Evolutionary conservation across 1,140 invertebrate genomes (phyloP).

Genomic region (Philotrypesis tridentata): DNA sequence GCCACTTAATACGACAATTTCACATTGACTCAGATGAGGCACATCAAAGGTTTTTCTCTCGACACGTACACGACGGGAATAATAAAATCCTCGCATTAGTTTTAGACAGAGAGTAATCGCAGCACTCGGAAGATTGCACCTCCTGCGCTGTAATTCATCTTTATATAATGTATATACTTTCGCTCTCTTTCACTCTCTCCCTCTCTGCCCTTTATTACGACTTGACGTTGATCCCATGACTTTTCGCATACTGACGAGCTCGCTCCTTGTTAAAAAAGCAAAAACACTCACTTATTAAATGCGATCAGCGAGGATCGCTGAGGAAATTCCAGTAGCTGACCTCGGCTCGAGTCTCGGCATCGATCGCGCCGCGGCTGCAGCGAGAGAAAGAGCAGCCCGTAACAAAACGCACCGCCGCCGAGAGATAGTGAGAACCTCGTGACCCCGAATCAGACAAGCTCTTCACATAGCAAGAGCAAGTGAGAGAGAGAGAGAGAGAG

Average conservation of each 20-base stretch:
- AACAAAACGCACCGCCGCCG: neutral
- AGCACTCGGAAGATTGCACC: conserved; percentile 31
- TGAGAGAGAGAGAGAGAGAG: neutral
- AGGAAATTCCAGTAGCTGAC: conserved; percentile 22
- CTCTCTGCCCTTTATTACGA: neutral
- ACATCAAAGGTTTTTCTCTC: no score
- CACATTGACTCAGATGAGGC: no score
- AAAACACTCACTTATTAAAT: neutral
- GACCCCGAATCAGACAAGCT: conserved; percentile 17
- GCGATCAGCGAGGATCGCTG: neutral
- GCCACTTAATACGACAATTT: no score
- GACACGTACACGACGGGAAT: neutral
- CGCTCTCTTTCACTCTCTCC: no score
- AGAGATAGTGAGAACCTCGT: conserved; percentile 32
- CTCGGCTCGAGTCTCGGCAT: no score
- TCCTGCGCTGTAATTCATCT: neutral
- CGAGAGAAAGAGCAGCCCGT: neutral
- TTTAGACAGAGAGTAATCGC: conserved; percentile 35
- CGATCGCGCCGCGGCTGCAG: no score
- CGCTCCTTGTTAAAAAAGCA: neutral
- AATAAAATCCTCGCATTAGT: neutral
- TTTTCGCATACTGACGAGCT: neutral
- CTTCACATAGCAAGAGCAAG: neutral
- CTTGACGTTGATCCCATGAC: neutral
- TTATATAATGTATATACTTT: no score